Evolutionary conservation across 2,888 invertebrate species (phyloP).

Genomic region (Drosophila borealis): DNA sequence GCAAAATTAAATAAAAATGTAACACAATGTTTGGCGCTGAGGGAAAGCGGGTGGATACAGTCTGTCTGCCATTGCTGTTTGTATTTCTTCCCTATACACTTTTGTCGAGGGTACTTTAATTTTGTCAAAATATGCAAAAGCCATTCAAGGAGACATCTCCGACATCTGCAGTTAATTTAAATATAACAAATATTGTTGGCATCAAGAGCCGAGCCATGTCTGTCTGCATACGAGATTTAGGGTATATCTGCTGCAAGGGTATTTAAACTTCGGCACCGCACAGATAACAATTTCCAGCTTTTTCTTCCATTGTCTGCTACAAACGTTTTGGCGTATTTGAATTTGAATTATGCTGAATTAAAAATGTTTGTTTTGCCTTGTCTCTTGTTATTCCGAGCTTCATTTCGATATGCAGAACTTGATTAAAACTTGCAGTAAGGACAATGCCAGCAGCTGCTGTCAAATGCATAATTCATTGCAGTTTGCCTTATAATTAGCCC

Average conservation of each 20-base stretch:
- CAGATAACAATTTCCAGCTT: neutral
- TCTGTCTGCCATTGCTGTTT: conserved; percentile 28
- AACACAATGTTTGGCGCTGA: conserved; percentile 69
- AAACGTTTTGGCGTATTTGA: conserved; percentile 68
- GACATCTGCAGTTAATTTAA: neutral
- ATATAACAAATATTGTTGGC: no score
- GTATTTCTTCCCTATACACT: neutral
- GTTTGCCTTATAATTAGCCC: conserved; percentile 71
- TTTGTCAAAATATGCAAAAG: neutral
- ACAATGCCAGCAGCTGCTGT: conserved; percentile 64
- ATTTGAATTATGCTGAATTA: conserved; percentile 78
- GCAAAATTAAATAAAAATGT: conserved; percentile 78
- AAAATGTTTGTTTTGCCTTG: conserved; percentile 68
- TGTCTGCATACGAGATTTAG: no score
- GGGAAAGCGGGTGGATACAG: neutral
- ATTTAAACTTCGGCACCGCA: neutral
- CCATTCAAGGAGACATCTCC: neutral
- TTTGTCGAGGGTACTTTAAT: neutral
- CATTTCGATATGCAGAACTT: conserved; percentile 77
- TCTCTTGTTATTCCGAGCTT: conserved; percentile 48
- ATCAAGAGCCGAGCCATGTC: no score
- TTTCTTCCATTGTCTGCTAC: conserved; percentile 8
- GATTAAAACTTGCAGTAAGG: conserved; percentile 73
- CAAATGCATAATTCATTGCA: conserved; percentile 78
- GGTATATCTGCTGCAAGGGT: neutral